Conservation (phyloP, 2,888 invertebrate species). For the Chloroclysta siterata region DNA sequence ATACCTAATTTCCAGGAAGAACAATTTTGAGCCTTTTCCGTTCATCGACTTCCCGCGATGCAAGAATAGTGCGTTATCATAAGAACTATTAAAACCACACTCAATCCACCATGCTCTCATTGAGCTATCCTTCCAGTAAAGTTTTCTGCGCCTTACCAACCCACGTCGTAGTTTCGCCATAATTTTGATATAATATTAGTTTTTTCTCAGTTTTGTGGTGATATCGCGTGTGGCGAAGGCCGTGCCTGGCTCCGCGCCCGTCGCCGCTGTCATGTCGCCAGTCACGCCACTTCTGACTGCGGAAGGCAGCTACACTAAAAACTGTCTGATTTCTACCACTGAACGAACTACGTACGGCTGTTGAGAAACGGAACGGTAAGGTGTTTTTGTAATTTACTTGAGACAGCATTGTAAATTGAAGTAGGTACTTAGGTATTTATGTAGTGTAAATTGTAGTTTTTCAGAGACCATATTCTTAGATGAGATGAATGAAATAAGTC, state of each 20-base stretch:
- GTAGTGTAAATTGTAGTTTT: not conserved
- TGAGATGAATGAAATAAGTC: no score
- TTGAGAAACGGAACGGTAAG: slow-evolving; percentile 9
- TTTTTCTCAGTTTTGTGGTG: slow-evolving; percentile 61
- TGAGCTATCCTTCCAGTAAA: slow-evolving; percentile 5
- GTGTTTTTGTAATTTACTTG: slow-evolving; percentile 22
- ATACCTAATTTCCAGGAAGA: no score
- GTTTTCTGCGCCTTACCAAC: slow-evolving; percentile 4
- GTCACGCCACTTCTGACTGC: slow-evolving; percentile 64
- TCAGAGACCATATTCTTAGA: not conserved
- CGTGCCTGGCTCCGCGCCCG: slow-evolving; percentile 71
- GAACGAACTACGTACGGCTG: slow-evolving; percentile 5
- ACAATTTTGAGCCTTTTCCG: no score
- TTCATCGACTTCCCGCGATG: no score
- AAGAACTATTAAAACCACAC: not conserved
- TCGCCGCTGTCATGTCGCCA: slow-evolving; percentile 72
- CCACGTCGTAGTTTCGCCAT: slow-evolving; percentile 42
- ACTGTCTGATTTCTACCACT: slow-evolving; percentile 26
- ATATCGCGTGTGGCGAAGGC: slow-evolving; percentile 72
- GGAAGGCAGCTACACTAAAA: slow-evolving; percentile 27
- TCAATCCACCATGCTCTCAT: not conserved
- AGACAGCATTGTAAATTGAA: slow-evolving; percentile 3
- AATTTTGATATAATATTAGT: slow-evolving; percentile 53
- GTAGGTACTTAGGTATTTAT: not conserved
- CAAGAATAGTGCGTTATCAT: not conserved